Conservation (phyloP, 2,113 vertebrate genomes). For the Xiphorhynchus elegans region DNA sequence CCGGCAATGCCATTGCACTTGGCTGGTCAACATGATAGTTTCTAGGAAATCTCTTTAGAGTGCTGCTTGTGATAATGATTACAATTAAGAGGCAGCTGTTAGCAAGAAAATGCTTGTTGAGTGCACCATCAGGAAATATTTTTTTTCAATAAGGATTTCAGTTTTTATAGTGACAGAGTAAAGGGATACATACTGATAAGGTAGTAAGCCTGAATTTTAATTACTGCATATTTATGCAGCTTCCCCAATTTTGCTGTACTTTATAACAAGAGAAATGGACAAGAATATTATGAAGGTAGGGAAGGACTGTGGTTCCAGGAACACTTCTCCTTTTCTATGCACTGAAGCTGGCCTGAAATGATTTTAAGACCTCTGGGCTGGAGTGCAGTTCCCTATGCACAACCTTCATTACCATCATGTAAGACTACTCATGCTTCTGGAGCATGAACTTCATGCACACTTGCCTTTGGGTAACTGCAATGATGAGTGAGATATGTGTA, state of each 20-base stretch:
- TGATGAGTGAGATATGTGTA: neutral
- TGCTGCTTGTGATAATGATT: neutral
- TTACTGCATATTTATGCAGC: neutral
- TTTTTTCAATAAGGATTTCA: neutral
- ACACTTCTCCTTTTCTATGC: neutral
- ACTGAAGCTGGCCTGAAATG: neutral
- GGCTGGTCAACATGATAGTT: neutral
- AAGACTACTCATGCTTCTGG: neutral
- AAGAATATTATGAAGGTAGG: neutral
- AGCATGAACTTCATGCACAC: neutral
- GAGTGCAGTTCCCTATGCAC: neutral
- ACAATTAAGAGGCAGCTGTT: neutral
- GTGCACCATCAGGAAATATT: neutral
- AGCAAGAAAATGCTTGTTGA: neutral
- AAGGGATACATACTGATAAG: neutral
- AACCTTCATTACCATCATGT: neutral
- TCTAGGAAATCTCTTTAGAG: slow-evolving; percentile 27
- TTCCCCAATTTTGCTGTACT: neutral
- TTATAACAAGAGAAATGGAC: neutral
- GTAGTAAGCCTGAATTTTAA: neutral
- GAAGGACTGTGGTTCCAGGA: neutral
- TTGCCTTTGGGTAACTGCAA: neutral
- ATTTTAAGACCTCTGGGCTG: neutral
- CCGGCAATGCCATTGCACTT: neutral
- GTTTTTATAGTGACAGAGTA: neutral